Base-by-base conservation (phyloP, 2,113 vertebrate species). In the Laticauda colubrina region DNA sequence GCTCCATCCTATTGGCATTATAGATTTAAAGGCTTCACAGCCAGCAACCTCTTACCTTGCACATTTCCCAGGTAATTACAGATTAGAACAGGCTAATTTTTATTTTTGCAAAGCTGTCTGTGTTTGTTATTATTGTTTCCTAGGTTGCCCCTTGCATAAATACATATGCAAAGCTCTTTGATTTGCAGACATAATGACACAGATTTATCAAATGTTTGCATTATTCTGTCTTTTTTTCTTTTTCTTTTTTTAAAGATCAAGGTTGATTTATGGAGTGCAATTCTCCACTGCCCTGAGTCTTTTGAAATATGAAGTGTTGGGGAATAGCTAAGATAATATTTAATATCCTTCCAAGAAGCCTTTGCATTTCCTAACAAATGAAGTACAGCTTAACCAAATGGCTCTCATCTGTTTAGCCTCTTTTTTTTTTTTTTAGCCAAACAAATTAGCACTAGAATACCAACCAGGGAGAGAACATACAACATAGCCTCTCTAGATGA, bases 241-340 rank as follows among this genome's bases (percentile, higher is more conserved):
- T 39, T 39, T 96, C 95, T 96, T 96, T 96, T 43, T 34, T 23
- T n/a, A 69, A 89, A 69, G 59, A 69, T 97, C 97, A 96, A 96
- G 95, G 94, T 96, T 97, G 97, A 97, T 97, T 97, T 97, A 97
- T 97, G 94, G 95, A 96, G 96, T 92, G 94, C 94, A 95, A 96
- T 94, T 61, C 96, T 94, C 96, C 93, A 93, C 96, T 95, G 96
- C 97, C 96, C 96, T 97, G 96, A 96, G 96, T 95, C 96, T 96
- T 96, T 97, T 98, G 97, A 98, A 98, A 98, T 97, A 98, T 97
- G 97, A 97, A 98, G 98, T 97, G 97, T 97, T 96, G 95, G 97
- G 97, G 97, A 98, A 97, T 95, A 95, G 97, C 96, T 95, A 96
- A 97, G 95, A 97, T 98, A 97, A 98, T 97, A 98, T 97, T 98